Conservation (phyloP, 2,888 invertebrate genomes). For the Andrena minutula region DNA sequence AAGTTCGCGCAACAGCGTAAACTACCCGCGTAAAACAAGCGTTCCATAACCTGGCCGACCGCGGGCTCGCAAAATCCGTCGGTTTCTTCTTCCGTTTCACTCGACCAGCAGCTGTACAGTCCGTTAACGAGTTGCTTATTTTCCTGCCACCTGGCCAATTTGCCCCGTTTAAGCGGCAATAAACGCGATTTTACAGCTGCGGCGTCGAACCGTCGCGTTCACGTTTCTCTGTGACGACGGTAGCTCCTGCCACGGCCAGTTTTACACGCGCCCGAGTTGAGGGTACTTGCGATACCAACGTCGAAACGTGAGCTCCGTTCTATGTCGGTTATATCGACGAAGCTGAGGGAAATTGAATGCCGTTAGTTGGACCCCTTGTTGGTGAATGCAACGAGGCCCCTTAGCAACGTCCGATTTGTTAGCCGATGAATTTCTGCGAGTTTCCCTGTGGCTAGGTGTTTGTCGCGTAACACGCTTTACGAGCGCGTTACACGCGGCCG, state of each 20-base stretch:
- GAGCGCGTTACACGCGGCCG: slow-evolving; percentile 17
- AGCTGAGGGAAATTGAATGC: slow-evolving; percentile 4
- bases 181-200: slow-evolving; percentile 3
- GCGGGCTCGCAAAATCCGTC: neutral
- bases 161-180: neutral
- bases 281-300: neutral
- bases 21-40: slow-evolving; percentile 13
- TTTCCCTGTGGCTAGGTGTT: neutral
- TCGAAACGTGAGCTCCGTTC: neutral
- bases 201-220: neutral
- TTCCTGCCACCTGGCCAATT: slow-evolving; percentile 5
- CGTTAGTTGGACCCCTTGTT: neutral
- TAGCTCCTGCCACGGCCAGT: no score
- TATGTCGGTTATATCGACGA: neutral
- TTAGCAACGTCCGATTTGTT: slow-evolving; percentile 15
- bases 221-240: no score
- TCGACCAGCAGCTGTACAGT: neutral
- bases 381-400: neutral
- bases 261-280: neutral
- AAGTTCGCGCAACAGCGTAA: slow-evolving; percentile 19
- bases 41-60: neutral
- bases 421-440: slow-evolving; percentile 22
- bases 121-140: slow-evolving; percentile 10
- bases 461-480: slow-evolving; percentile 28
- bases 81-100: slow-evolving; percentile 8